Percentiles rank a stretch among this genome's conserved stretches.
Evolutionary conservation across 1,140 invertebrate species (phyloP).

Genomic region (Drosophila asahinai): DNA sequence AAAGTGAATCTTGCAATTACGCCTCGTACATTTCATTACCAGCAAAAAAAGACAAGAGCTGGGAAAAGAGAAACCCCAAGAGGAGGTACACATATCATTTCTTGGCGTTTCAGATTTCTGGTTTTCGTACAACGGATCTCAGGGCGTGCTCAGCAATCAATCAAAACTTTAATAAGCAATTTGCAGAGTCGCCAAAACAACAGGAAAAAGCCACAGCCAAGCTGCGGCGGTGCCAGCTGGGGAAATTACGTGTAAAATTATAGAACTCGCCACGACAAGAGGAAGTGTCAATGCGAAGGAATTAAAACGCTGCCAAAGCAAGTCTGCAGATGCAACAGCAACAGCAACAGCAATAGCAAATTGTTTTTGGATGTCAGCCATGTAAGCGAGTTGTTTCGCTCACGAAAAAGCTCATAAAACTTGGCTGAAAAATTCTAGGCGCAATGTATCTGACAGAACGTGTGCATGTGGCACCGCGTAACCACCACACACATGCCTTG

Average conservation of each 20-base stretch:
- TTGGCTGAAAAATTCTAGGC: conserved; percentile 46
- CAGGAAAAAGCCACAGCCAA: conserved; percentile 9
- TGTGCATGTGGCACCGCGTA: conserved; percentile 46
- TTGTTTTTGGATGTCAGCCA: conserved; percentile 40
- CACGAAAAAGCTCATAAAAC: conserved; percentile 43
- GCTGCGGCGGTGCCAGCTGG: conserved; percentile 10
- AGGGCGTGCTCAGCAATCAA: conserved; percentile 47
- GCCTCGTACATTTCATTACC: conserved; percentile 30
- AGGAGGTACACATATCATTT: conserved; percentile 26
- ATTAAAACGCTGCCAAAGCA: conserved; percentile 30
- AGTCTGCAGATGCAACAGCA: conserved; percentile 36
- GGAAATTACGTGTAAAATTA: conserved; percentile 52
- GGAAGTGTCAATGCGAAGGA: conserved; percentile 44
- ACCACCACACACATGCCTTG: conserved; percentile 15
- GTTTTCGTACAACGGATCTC: conserved; percentile 40
- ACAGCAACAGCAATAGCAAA: conserved; percentile 19
- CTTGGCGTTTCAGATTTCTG: conserved; percentile 28
- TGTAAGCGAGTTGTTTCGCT: conserved; percentile 29
- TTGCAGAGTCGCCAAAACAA: conserved; percentile 41
- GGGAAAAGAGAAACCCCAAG: conserved; percentile 39
- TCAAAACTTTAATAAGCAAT: conserved; percentile 54
- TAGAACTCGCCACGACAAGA: conserved; percentile 23
- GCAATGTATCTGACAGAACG: conserved; percentile 51
- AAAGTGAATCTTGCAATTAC: conserved; percentile 48
- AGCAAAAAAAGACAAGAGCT: conserved; percentile 9